Evolutionary conservation across 2,888 invertebrate species (phyloP).

Genomic region (Liodrosophila aerea): DNA sequence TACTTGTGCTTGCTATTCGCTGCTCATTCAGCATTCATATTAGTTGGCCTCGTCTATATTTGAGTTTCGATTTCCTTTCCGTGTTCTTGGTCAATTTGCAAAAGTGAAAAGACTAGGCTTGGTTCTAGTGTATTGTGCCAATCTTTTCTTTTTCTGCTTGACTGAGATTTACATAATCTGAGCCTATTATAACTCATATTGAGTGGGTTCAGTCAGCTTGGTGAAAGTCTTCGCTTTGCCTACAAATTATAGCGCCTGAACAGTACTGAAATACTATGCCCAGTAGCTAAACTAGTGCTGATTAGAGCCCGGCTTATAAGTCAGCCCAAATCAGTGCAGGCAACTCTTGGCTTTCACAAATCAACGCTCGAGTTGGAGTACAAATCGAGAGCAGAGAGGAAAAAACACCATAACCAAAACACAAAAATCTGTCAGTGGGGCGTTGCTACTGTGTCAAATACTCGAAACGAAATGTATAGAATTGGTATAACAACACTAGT

Average conservation of each 20-base stretch:
- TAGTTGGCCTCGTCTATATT: conserved; percentile 8
- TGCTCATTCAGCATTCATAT: conserved; percentile 19
- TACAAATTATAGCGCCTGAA: conserved; percentile 55
- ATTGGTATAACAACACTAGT: conserved; percentile 38
- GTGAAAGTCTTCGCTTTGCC: conserved; percentile 55
- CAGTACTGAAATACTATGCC: conserved; percentile 32
- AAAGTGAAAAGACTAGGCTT: conserved; percentile 67
- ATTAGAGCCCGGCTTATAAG: conserved; percentile 23
- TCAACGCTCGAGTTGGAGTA: conserved; percentile 38
- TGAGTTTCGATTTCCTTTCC: conserved; percentile 56
- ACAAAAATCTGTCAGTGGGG: conserved; percentile 74
- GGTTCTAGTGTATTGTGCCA: conserved; percentile 15
- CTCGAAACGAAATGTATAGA: conserved; percentile 18
- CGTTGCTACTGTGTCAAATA: conserved; percentile 69
- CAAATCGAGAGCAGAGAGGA: conserved; percentile 26
- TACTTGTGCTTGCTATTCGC: conserved; percentile 28
- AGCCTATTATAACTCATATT: conserved; percentile 11
- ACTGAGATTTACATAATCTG: conserved; percentile 67
- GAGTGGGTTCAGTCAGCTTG: conserved; percentile 17
- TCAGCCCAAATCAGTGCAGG: not conserved
- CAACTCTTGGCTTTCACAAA: conserved; percentile 64
- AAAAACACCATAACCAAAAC: conserved; percentile 20
- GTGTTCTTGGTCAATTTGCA: conserved; percentile 53
- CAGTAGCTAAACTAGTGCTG: conserved; percentile 47
- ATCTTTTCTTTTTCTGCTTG: conserved; percentile 29